Evolutionary conservation across 2,113 vertebrate genomes (phyloP).

Genomic region (Bubalus kerabau): DNA sequence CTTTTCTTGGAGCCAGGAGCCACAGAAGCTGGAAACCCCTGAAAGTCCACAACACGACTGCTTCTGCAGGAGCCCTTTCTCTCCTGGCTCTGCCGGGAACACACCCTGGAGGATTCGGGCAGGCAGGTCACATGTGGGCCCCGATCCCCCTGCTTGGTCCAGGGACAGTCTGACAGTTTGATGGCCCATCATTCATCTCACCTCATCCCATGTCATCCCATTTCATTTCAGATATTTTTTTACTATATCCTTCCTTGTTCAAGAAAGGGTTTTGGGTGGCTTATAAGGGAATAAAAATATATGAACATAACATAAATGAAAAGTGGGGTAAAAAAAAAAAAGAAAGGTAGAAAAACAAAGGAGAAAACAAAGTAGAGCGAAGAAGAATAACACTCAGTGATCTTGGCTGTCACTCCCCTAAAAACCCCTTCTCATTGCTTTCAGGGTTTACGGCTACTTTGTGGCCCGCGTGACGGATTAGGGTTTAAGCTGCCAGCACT

Average conservation of each 20-base stretch:
- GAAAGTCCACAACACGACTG: fast-evolving
- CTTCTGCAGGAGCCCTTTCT: neutral
- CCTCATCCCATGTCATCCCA: neutral
- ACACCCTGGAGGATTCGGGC: fast-evolving
- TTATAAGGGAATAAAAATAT: neutral
- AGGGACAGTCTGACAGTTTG: neutral
- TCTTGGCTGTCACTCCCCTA: fast-evolving
- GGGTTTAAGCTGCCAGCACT: neutral
- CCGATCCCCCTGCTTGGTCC: fast-evolving
- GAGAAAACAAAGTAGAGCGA: fast-evolving
- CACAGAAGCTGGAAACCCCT: neutral
- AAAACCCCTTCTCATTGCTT: neutral
- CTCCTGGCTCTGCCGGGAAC: fast-evolving
- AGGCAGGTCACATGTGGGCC: fast-evolving
- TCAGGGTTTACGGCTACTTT: too few relatives aligned
- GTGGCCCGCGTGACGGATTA: neutral
- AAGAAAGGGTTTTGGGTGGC: neutral
- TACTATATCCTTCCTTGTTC: neutral
- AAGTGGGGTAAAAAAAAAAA: neutral
- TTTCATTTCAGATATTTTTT: neutral
- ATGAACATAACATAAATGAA: too few relatives aligned
- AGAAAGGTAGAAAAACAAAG: neutral
- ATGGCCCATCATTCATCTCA: neutral
- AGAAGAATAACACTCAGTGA: fast-evolving
- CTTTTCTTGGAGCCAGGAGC: neutral